A percentile compares a stretch with the other conserved stretches of the same genome.
These are phyloP conservation scores for Harpegnathos saltator DNA, from an alignment of 1,140 invertebrate species.

Conservation along the genomic window DNA sequence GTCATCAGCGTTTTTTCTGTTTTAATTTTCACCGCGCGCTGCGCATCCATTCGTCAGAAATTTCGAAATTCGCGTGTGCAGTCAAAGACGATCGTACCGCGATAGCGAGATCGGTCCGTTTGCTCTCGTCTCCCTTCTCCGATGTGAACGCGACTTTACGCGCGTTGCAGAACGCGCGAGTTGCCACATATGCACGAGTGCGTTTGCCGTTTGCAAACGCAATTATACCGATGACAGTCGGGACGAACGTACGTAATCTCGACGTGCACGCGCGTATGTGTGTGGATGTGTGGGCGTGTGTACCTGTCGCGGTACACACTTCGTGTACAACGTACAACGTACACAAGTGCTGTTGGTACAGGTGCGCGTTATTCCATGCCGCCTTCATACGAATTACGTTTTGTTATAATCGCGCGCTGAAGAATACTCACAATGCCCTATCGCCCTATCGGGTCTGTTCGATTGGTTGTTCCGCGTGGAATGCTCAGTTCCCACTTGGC, in stretches of 20 bases:
- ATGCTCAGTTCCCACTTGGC: conserved; percentile 19
- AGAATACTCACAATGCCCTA: conserved; percentile 22
- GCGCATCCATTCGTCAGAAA: too few relatives aligned
- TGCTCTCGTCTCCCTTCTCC: conserved; percentile 2
- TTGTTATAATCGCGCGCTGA: conserved; percentile 43
- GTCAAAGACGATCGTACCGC: too few relatives aligned
- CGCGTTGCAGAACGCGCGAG: conserved; percentile 13
- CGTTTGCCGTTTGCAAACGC: conserved; percentile 67
- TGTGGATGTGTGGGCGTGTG: conserved; percentile 8
- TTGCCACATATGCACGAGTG: conserved; percentile 55
- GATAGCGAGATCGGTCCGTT: too few relatives aligned
- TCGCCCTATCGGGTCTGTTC: conserved; percentile 31
- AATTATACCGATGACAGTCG: conserved; percentile 73
- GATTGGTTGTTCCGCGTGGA: not conserved
- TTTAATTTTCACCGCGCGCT: not conserved
- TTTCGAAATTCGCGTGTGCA: too few relatives aligned
- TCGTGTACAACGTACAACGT: not conserved
- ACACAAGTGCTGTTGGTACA: conserved; percentile 44
- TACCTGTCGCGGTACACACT: conserved; percentile 18
- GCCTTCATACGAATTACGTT: conserved; percentile 55
- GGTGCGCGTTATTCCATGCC: conserved; percentile 50
- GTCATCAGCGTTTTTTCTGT: too few relatives aligned
- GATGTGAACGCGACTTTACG: conserved; percentile 25
- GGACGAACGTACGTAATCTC: conserved; percentile 58
- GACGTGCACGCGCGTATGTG: not conserved